A percentile compares a stretch with the other conserved stretches of the same genome.
Evolutionary conservation across 2,797 vertebrate genomes (phyloP).

Genomic region (Gymnothorax javanicus): DNA sequence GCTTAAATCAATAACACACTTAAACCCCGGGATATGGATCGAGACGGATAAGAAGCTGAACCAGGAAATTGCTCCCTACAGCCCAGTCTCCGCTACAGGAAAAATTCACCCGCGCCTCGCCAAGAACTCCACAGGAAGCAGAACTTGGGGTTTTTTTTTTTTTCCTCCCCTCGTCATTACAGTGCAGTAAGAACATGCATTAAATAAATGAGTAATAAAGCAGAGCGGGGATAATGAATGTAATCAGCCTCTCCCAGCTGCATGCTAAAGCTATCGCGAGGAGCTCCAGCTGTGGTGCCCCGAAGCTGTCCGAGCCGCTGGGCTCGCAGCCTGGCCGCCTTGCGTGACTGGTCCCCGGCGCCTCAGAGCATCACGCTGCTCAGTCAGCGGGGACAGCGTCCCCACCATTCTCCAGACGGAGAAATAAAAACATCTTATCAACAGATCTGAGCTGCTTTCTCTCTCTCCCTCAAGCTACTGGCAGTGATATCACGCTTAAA

Average conservation of each 20-base stretch:
- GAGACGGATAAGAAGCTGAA: constrained; percentile 20
- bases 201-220: not conserved
- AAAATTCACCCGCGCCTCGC: constrained; percentile 1
- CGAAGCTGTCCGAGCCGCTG: not conserved
- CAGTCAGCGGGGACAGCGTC: not conserved
- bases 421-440: not conserved
- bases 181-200: not conserved
- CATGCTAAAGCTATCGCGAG: constrained; percentile 1
- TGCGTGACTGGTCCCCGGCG: not conserved
- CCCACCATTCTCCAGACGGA: not conserved
- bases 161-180: not conserved
- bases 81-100: not conserved
- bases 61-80: constrained; percentile 12
- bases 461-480: not conserved
- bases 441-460: not conserved
- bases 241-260: constrained; percentile 20
- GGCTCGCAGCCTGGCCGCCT: not conserved
- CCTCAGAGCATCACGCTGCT: not conserved
- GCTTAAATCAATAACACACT: constrained; percentile 30
- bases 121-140: not conserved
- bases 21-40: constrained; percentile 7
- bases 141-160: not conserved
- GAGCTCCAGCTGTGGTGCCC: not conserved
- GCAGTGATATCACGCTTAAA: not conserved
- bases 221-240: constrained; percentile 8